These are phyloP conservation scores for Glyphotaelius pellucidus DNA, from an alignment of 2,888 invertebrate genomes.

Conservation along the genomic window DNA sequence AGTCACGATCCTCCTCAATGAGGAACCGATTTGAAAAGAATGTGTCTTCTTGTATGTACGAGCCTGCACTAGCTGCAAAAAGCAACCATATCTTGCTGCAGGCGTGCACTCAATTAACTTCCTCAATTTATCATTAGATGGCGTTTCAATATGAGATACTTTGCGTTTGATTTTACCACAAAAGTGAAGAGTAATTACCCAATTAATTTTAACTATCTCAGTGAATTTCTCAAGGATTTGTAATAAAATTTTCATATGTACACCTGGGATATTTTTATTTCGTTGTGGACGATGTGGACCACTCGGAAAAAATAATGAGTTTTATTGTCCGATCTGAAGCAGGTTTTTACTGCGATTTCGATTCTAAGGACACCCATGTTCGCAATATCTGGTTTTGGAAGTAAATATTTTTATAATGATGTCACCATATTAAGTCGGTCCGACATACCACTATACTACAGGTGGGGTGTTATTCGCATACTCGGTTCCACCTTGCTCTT, in stretches of 20 bases:
- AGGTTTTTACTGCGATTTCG: not conserved
- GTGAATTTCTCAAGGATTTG: too few species aligned
- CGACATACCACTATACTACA: conserved; percentile 1
- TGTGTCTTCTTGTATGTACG: too few species aligned
- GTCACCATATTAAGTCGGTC: not conserved
- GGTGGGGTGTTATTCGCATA: not conserved
- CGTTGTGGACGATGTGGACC: too few species aligned
- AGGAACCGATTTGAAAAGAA: too few species aligned
- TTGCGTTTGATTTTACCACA: too few species aligned
- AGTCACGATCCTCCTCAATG: too few species aligned
- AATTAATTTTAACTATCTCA: too few species aligned
- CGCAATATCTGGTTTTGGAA: not conserved
- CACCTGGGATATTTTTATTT: too few species aligned
- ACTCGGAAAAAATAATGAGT: not conserved
- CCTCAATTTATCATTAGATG: not conserved
- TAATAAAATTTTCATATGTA: too few species aligned
- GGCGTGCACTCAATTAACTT: too few species aligned
- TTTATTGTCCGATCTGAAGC: not conserved
- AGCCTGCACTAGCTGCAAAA: not conserved
- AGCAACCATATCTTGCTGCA: not conserved
- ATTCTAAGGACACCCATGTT: not conserved
- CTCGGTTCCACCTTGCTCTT: not conserved
- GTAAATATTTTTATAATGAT: conserved; percentile 2
- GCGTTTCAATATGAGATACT: not conserved
- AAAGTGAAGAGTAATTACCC: too few species aligned